Percentiles rank a stretch among this genome's conserved stretches.
Evolutionary conservation across 1,140 invertebrate species (phyloP).

Genomic region (Ylistrum balloti): DNA sequence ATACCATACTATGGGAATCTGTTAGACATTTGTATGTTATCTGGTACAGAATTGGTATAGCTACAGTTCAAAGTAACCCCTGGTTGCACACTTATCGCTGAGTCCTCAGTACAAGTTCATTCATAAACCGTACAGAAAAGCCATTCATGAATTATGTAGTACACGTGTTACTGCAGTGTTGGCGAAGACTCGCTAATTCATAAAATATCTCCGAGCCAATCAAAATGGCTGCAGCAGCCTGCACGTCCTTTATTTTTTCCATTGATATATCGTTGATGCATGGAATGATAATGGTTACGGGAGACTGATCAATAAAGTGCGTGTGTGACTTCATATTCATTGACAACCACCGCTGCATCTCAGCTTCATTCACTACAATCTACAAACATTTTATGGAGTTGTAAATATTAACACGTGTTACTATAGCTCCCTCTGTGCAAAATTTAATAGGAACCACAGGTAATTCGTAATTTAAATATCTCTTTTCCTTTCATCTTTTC

Average conservation of each 20-base stretch:
- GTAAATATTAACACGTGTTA: not conserved
- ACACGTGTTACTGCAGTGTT: not conserved
- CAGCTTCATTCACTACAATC: not conserved
- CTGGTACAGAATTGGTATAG: not conserved
- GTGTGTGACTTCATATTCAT: too few relatives aligned
- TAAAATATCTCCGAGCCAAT: not conserved
- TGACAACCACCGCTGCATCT: not conserved
- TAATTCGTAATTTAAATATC: not conserved
- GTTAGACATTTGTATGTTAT: not conserved
- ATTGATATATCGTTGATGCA: not conserved
- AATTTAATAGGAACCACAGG: too few relatives aligned
- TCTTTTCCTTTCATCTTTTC: not conserved
- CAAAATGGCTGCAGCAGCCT: not conserved
- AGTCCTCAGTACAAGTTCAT: not conserved
- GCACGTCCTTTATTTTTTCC: not conserved
- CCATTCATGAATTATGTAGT: slow-evolving; percentile 17
- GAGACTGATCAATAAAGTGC: not conserved
- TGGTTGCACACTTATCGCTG: not conserved
- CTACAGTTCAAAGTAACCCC: not conserved
- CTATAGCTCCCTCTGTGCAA: not conserved
- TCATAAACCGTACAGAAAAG: slow-evolving; percentile 26
- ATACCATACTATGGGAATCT: not conserved
- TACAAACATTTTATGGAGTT: not conserved
- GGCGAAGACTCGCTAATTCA: not conserved
- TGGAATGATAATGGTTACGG: not conserved